Evolutionary conservation across 2,113 vertebrate genomes (phyloP).

Genomic region (Lamprotornis superbus): DNA sequence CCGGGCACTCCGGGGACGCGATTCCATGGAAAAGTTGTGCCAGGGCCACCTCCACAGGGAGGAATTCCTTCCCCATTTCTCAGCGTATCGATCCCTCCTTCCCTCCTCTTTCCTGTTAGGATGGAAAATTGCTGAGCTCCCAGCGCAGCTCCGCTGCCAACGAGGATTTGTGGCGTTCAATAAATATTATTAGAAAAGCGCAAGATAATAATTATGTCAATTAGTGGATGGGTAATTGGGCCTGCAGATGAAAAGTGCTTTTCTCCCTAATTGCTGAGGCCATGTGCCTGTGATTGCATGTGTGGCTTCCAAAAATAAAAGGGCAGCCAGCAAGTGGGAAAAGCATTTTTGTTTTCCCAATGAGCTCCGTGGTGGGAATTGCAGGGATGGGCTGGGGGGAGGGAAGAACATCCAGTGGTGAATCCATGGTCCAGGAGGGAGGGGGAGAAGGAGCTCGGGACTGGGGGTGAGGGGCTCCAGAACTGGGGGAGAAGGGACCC

Average conservation of each 20-base stretch:
- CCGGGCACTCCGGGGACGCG: not conserved
- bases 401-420: too few relatives aligned
- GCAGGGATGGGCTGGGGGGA: not conserved
- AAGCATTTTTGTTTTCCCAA: not conserved
- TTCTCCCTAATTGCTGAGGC: conserved; percentile 44
- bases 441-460: too few relatives aligned
- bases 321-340: not conserved
- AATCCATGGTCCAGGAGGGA: not conserved
- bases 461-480: too few relatives aligned
- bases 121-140: not conserved
- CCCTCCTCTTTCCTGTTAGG: not conserved
- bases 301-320: conserved; percentile 10
- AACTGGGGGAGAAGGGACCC: not conserved
- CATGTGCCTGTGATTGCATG: not conserved
- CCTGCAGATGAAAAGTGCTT: conserved; percentile 43
- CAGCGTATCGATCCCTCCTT: not conserved
- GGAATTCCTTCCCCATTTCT: not conserved
- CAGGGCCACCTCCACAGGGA: not conserved
- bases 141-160: not conserved
- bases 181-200: conserved; percentile 41
- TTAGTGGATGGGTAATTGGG: conserved; percentile 34
- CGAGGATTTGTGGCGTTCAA: conserved; percentile 37
- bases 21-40: rapidly evolving
- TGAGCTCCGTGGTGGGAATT: not conserved
- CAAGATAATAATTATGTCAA: conserved; percentile 41